Percentiles rank a stretch among this genome's conserved stretches.
Conservation (phyloP, 1,140 invertebrate species). For the Scylla paramamosain region DNA sequence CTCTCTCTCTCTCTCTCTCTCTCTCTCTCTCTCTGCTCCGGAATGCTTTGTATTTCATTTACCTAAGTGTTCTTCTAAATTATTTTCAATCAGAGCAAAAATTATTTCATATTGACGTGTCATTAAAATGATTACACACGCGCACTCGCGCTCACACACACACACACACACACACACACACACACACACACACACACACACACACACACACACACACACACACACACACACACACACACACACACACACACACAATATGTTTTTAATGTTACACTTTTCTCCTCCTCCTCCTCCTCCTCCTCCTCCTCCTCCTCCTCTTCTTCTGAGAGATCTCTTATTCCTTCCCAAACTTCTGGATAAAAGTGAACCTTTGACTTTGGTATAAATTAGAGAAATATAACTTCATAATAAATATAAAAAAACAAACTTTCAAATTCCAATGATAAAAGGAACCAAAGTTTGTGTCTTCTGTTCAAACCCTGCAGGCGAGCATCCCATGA, state of each 20-base stretch:
- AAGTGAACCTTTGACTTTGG: constrained; percentile 53
- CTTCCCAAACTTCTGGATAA: constrained; percentile 27
- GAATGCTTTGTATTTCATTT: too few relatives aligned
- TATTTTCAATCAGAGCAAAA: too few relatives aligned
- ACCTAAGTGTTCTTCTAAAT: too few relatives aligned
- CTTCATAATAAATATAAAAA: constrained; percentile 15
- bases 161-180: not conserved
- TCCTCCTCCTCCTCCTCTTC: not conserved
- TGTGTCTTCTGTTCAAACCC: constrained; percentile 1
- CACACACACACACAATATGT: too few relatives aligned
- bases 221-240: not conserved
- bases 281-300: not conserved
- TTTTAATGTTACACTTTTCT: not conserved
- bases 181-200: too few relatives aligned
- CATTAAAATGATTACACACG: not conserved
- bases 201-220: too few relatives aligned
- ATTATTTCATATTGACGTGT: too few relatives aligned
- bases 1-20: too few relatives aligned
- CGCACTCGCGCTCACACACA: too few relatives aligned
- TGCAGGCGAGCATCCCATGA: not conserved
- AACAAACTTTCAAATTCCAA: constrained; percentile 60
- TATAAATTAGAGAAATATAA: constrained; percentile 68
- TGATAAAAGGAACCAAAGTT: constrained; percentile 64
- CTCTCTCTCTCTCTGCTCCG: too few relatives aligned
- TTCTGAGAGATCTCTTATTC: not conserved